These are phyloP conservation scores for Megaustenia siamemsis DNA, from an alignment of 2,888 invertebrate genomes.

Conservation along the genomic window DNA sequence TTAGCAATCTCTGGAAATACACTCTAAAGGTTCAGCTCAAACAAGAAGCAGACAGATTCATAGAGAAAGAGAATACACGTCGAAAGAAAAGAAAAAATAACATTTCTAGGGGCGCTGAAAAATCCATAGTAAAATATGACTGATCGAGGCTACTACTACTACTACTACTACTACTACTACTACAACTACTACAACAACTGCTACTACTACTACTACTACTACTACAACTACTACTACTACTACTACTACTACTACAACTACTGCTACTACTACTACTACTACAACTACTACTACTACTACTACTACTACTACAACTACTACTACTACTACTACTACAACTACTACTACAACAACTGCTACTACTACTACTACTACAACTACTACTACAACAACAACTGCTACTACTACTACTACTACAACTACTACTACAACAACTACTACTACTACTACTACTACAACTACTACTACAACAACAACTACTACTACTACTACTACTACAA, in stretches of 20 bases:
- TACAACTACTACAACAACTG: conserved; percentile 7
- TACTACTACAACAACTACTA: conserved; percentile 14
- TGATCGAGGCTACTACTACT: too few relatives aligned
- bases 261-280: conserved; percentile 18
- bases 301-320: conserved; percentile 27
- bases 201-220: conserved; percentile 14
- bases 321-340: conserved; percentile 12
- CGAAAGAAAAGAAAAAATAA: too few relatives aligned
- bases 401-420: not conserved
- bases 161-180: conserved; percentile 15
- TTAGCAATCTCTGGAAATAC: too few relatives aligned
- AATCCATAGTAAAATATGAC: too few relatives aligned
- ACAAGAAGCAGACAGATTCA: too few relatives aligned
- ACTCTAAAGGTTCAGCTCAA: too few relatives aligned
- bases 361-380: conserved; percentile 20
- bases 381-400: not conserved
- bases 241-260: conserved; percentile 20
- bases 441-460: conserved; percentile 20
- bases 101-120: too few relatives aligned
- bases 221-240: conserved; percentile 17
- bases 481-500: conserved; percentile 24
- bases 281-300: conserved; percentile 11
- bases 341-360: conserved; percentile 28
- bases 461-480: conserved; percentile 17
- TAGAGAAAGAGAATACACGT: too few relatives aligned